phyloP scores from a whole-genome alignment of 2,797 vertebrate species.

The Phrynocephalus vlangalii region DNA sequence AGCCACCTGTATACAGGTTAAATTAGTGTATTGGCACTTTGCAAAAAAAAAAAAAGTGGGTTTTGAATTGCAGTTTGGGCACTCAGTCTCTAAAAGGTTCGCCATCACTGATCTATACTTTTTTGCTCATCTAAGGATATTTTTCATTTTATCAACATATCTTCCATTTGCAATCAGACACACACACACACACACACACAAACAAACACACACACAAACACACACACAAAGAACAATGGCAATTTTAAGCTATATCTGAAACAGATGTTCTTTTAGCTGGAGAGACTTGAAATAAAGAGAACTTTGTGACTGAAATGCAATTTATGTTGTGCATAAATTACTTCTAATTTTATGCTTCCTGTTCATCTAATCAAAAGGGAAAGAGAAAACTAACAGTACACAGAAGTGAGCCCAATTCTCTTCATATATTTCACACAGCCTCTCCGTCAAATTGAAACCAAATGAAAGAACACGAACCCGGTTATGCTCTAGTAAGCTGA shows the following conservation, averaged over 20 bases:
- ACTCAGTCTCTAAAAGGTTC: no score
- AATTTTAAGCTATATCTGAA: not conserved
- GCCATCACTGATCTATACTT: not conserved
- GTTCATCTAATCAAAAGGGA: not conserved
- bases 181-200: no score
- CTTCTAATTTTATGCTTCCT: slow-evolving; percentile 4
- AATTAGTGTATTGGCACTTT: no score
- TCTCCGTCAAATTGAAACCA: not conserved
- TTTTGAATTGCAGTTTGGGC: no score
- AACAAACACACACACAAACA: no score
- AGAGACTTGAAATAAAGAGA: not conserved
- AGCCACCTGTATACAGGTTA: no score
- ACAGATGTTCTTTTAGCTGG: not conserved
- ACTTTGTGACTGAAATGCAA: not conserved
- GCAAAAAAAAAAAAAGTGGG: no score
- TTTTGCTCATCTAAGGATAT: not conserved
- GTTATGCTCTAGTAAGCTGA: not conserved
- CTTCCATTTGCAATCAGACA: no score
- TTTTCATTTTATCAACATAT: not conserved
- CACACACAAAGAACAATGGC: not conserved
- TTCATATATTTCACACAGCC: not conserved
- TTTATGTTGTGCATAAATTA: not conserved
- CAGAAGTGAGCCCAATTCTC: not conserved
- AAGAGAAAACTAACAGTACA: not conserved
- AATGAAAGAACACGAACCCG: slow-evolving; percentile 19